These are phyloP conservation scores for Aptenodytes forsteri DNA, from an alignment of 2,113 vertebrate species.

Conservation along the genomic window DNA sequence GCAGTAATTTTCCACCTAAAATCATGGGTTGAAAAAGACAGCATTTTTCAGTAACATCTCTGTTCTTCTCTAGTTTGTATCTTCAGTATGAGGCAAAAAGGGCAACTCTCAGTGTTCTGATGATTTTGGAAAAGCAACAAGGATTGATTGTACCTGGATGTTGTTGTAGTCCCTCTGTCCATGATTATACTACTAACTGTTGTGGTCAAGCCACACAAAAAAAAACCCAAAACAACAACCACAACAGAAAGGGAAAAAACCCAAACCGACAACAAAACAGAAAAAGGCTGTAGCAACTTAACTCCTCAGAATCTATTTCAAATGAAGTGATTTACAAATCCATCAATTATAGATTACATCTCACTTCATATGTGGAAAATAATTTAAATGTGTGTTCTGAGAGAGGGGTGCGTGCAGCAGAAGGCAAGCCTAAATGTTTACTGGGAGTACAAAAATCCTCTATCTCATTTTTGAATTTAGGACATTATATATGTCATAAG, in stretches of 20 bases:
- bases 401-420: constrained; percentile 39
- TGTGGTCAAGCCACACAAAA: constrained; percentile 15
- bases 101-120: not conserved
- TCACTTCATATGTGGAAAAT: constrained; percentile 47
- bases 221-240: not conserved
- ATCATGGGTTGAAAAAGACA: constrained; percentile 12
- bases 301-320: constrained; percentile 37
- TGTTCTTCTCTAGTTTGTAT: constrained; percentile 36
- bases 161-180: not conserved
- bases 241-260: not conserved
- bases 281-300: constrained; percentile 17
- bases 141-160: constrained; percentile 18
- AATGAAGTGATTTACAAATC: constrained; percentile 42
- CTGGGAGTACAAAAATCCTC: constrained; percentile 68
- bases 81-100: constrained; percentile 27
- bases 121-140: not conserved
- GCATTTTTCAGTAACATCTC: constrained; percentile 18
- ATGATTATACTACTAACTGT: constrained; percentile 11
- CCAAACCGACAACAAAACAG: not conserved
- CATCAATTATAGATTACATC: constrained; percentile 65
- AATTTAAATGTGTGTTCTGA: constrained; percentile 55
- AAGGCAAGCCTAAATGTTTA: constrained; percentile 72
- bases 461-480: constrained; percentile 80
- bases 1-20: constrained; percentile 58
- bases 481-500: constrained; percentile 80